These are phyloP conservation scores for Xanthostigma xanthostigma DNA, from an alignment of 2,888 invertebrate species.

Conservation along the genomic window DNA sequence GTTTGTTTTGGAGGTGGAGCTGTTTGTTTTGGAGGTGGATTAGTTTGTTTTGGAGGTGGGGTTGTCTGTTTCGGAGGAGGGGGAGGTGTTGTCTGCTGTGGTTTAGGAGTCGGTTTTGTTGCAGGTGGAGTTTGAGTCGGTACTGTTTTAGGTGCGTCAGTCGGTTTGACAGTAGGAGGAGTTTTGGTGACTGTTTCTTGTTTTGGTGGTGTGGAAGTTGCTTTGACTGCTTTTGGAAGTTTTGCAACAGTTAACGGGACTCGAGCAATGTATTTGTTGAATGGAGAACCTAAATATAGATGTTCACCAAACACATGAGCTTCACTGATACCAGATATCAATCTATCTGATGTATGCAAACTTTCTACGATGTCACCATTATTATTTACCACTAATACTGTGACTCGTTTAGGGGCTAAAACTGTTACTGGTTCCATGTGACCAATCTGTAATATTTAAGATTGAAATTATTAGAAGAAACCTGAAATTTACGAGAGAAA, in stretches of 20 bases:
- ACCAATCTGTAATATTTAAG: conserved; percentile 39
- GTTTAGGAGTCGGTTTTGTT: conserved; percentile 14
- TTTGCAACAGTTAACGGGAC: conserved; percentile 35
- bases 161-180: conserved; percentile 12
- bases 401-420: conserved; percentile 31
- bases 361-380: conserved; percentile 56
- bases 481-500: conserved; percentile 5
- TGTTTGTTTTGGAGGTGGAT: background rate
- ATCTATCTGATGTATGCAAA: conserved; percentile 44
- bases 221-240: background rate
- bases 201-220: conserved; percentile 4
- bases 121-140: conserved; percentile 15
- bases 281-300: conserved; percentile 54
- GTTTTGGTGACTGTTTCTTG: conserved; percentile 6
- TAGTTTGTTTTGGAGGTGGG: conserved; percentile 8
- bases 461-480: conserved; percentile 2
- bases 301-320: conserved; percentile 47
- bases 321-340: conserved; percentile 42
- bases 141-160: conserved; percentile 12
- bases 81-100: conserved; percentile 12
- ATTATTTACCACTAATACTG: conserved; percentile 51
- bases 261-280: conserved; percentile 45
- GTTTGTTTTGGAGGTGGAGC: background rate
- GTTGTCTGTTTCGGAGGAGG: conserved; percentile 4
- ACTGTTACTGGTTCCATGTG: conserved; percentile 37